These are phyloP conservation scores for Harpalus rufipes DNA, from an alignment of 2,888 invertebrate species.

Conservation along the genomic window DNA sequence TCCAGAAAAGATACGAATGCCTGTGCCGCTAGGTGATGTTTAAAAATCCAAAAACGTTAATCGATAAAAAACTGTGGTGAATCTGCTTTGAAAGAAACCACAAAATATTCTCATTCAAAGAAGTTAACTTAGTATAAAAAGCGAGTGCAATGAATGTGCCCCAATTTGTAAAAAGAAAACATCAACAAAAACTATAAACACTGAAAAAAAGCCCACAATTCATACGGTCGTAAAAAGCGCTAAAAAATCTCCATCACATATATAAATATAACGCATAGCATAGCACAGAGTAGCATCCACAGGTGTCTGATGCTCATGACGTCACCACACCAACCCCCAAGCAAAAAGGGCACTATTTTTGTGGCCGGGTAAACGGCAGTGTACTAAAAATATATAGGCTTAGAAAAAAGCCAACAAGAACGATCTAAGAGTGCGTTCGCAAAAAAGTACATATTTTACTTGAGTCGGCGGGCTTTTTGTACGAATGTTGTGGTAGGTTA, in stretches of 20 bases:
- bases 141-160: not conserved
- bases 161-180: slow-evolving; percentile 8
- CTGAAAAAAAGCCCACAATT: slow-evolving; percentile 25
- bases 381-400: slow-evolving; percentile 66
- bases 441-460: slow-evolving; percentile 75
- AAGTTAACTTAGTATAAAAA: not conserved
- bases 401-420: slow-evolving; percentile 63
- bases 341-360: slow-evolving; percentile 65
- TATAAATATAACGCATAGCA: slow-evolving; percentile 47
- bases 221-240: slow-evolving; percentile 41
- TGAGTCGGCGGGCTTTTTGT: slow-evolving; percentile 72
- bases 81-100: not conserved
- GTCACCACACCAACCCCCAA: slow-evolving; percentile 21
- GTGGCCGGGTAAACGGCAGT: slow-evolving; percentile 46
- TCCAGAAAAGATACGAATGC: no score
- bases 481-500: slow-evolving; percentile 70
- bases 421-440: slow-evolving; percentile 65
- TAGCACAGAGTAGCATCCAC: slow-evolving; percentile 32
- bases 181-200: not conserved
- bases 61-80: no score
- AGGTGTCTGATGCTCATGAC: slow-evolving; percentile 55
- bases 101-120: not conserved
- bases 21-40: no score
- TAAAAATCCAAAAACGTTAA: no score
- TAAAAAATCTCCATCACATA: slow-evolving; percentile 51